Percentiles rank a stretch among this genome's conserved stretches.
Conservation (phyloP, 92 coral and sea anemone species). For the Isaurus tuberculatus region DNA sequence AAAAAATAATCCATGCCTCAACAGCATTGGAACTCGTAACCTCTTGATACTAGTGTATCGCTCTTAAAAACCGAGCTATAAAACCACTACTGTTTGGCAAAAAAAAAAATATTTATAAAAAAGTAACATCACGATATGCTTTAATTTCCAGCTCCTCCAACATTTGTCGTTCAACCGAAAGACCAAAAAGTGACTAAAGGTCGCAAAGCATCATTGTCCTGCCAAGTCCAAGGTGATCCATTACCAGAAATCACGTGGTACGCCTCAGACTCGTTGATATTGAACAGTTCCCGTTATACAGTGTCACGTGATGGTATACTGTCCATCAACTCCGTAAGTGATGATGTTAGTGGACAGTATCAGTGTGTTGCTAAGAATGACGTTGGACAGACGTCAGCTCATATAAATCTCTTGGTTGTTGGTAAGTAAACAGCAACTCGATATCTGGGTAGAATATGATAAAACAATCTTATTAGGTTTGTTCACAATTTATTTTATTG, state of each 20-base stretch:
- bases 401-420: conserved; percentile 63
- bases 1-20: too few relatives aligned
- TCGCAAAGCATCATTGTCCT: conserved; percentile 62
- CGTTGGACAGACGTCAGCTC: conserved; percentile 62
- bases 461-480: too few relatives aligned
- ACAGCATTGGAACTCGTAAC: too few relatives aligned
- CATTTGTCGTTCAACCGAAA: conserved; percentile 59
- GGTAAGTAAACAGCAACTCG: conserved; percentile 50
- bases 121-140: not conserved
- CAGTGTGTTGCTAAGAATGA: conserved; percentile 70
- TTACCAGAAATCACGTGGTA: conserved; percentile 85
- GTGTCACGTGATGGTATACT: conserved; percentile 68
- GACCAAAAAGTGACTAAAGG: conserved; percentile 73
- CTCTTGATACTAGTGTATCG: too few relatives aligned
- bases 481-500: too few relatives aligned
- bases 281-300: conserved; percentile 40
- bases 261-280: not conserved
- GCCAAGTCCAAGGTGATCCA: conserved; percentile 83
- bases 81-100: too few relatives aligned
- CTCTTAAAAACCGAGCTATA: too few relatives aligned
- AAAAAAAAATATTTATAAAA: too few relatives aligned
- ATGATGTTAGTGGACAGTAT: conserved; percentile 67
- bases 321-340: conserved; percentile 50
- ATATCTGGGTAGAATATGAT: too few relatives aligned
- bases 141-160: conserved; percentile 69